These are phyloP conservation scores for Temnothorax unifasciatus DNA, from an alignment of 2,888 invertebrate genomes.

Conservation along the genomic window DNA sequence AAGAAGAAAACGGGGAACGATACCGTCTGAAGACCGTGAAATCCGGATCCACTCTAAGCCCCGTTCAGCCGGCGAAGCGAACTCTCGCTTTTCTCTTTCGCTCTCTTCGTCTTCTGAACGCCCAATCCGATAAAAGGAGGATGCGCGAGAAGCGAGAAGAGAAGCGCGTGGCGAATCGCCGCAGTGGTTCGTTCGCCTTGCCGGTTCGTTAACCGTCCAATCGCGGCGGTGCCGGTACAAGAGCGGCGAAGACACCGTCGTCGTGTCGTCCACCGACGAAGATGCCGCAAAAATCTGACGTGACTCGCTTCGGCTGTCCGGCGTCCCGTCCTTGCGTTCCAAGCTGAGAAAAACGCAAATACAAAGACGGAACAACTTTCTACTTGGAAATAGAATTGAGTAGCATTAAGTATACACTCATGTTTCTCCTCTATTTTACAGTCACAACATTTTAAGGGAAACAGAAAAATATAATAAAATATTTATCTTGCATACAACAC, in stretches of 20 bases:
- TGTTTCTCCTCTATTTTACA: background rate
- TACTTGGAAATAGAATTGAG: slow-evolving; percentile 2
- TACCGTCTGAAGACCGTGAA: slow-evolving; percentile 77
- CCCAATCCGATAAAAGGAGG: slow-evolving; percentile 78
- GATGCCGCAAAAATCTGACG: slow-evolving; percentile 71
- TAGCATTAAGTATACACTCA: background rate
- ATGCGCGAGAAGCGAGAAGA: slow-evolving; percentile 73
- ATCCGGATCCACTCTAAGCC: slow-evolving; percentile 75
- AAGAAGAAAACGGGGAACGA: slow-evolving; percentile 67
- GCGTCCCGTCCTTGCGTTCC: slow-evolving; percentile 44
- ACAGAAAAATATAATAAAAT: background rate
- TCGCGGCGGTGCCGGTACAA: slow-evolving; percentile 60
- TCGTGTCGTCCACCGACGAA: slow-evolving; percentile 62
- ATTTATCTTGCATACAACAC: slow-evolving; percentile 10
- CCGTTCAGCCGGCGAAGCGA: slow-evolving; percentile 69
- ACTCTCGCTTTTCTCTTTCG: slow-evolving; percentile 61
- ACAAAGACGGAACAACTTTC: slow-evolving; percentile 38
- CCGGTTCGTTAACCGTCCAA: slow-evolving; percentile 78
- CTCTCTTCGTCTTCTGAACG: slow-evolving; percentile 56
- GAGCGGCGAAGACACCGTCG: slow-evolving; percentile 58
- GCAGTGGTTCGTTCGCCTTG: slow-evolving; percentile 74
- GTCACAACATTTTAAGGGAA: slow-evolving; percentile 1
- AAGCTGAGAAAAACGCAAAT: slow-evolving; percentile 35
- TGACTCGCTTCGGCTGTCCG: slow-evolving; percentile 52
- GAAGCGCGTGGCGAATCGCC: slow-evolving; percentile 78